Evolutionary conservation across 2,113 vertebrate genomes (phyloP).

Genomic region (Bubalus kerabau): DNA sequence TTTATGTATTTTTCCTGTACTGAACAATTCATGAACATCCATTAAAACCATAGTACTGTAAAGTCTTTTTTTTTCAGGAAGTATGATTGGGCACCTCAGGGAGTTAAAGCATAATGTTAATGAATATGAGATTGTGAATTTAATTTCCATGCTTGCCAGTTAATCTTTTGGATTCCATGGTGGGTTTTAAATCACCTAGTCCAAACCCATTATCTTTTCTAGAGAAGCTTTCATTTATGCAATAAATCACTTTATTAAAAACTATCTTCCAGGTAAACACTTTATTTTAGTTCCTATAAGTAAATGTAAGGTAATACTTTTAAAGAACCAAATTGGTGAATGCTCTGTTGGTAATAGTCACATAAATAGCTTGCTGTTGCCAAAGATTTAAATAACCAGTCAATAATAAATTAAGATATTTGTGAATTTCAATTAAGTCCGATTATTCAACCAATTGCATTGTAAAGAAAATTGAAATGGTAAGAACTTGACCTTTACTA

Average conservation of each 20-base stretch:
- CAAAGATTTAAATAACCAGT: conserved; percentile 4
- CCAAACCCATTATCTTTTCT: neutral
- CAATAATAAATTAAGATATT: neutral
- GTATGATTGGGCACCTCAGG: neutral
- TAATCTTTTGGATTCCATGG: neutral
- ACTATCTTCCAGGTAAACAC: neutral
- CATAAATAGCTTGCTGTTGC: neutral
- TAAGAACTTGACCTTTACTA: neutral
- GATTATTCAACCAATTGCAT: neutral
- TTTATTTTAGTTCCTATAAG: neutral
- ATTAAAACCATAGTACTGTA: neutral
- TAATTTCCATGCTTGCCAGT: neutral
- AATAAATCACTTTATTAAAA: neutral
- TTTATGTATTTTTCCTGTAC: neutral
- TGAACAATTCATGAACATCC: neutral
- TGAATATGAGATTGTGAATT: neutral
- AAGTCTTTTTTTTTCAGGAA: neutral
- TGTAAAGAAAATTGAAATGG: neutral
- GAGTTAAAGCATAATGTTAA: neutral
- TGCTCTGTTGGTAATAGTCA: neutral
- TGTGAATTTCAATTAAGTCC: neutral
- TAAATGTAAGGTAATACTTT: neutral
- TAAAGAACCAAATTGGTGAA: neutral
- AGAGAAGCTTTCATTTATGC: neutral
- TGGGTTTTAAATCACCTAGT: neutral